phyloP scores from a whole-genome alignment of 2,797 vertebrate genomes.

The Acrossocheilus wenchowensis region DNA sequence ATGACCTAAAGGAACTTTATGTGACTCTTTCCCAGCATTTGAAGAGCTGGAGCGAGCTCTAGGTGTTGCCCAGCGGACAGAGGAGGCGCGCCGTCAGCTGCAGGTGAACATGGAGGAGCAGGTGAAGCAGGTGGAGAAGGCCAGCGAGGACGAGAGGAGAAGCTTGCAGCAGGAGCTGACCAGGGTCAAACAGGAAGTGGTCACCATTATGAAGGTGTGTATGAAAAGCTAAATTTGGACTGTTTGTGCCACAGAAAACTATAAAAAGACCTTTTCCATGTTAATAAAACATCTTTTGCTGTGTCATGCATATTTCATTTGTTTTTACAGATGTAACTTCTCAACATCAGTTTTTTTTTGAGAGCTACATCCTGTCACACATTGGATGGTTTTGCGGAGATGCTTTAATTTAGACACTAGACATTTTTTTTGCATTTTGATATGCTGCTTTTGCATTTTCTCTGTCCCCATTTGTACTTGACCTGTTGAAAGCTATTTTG shows the following conservation, averaged over 20 bases:
- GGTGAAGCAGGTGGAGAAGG: constrained; percentile 85
- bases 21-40: constrained; percentile 81
- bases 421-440: neutral
- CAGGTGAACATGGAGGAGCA: constrained; percentile 91
- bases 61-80: constrained; percentile 87
- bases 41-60: constrained; percentile 93
- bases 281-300: neutral
- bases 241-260: neutral
- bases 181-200: constrained; percentile 91
- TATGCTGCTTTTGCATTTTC: constrained; percentile 12
- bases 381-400: neutral
- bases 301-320: neutral
- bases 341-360: neutral
- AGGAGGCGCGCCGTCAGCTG: constrained; percentile 88
- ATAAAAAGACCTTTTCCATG: neutral
- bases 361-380: constrained; percentile 13
- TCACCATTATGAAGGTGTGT: constrained; percentile 90
- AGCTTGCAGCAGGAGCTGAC: constrained; percentile 90
- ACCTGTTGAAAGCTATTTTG: constrained; percentile 13
- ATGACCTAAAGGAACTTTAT: constrained; percentile 2
- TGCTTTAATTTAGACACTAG: neutral
- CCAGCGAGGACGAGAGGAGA: constrained; percentile 88
- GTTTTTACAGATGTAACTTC: neutral
- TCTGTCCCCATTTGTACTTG: neutral
- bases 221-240: neutral